Base-by-base conservation (phyloP, 2,797 vertebrate genomes). In the Acrocephalus scirpaceus region DNA sequence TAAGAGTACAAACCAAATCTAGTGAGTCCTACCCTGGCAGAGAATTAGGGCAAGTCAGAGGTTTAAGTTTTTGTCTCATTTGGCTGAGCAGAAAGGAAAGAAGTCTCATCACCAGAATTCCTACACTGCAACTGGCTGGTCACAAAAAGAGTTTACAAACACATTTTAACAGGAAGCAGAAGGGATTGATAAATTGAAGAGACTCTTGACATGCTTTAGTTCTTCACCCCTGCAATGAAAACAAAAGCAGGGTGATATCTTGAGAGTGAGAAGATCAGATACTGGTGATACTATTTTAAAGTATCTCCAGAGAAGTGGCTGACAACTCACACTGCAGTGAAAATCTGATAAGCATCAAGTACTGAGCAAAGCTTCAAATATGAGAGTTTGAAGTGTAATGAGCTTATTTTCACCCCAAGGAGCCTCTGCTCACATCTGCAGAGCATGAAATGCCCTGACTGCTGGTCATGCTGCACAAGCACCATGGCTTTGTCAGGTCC, bases 181-280 rank as follows among this genome's bases (percentile, higher is more conserved):
- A 58, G n/a, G 51, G 42, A 34, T 6, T 67, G 36, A 38, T 60
- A 76, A 81, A 6, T 13, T 57, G 40, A 88, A 88, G 30, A 82
- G 57, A 75, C 12, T 16, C 25, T 90, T 91, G 70, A 62, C 67
- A 67, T 30, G 57, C 30, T 79, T 23, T 21, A 60, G 44, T 44
- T 88, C 60, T 87, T 90, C 42, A 83, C 23, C 15, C 20, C 23
- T 86, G 25, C 25, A 94, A 36, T 62, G 71, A 90, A 88, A 95
- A 72, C 48, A 91, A 92, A 78, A 95, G 50, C 3, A 1, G 58
- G 53, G 16, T 16, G 56, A 80, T 60, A 85, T 71, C 56, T 87
- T 64, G 80, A 92, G 64, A 67, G 56, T 79, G 74, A 93, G 57
- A 81, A 85, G 67, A 86, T 81, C 89, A 93, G 79, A 76, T 84